Evolutionary conservation across 2,888 invertebrate genomes (phyloP), one percentile per base, ranked within the genome.

Genomic region (Drosophila testacea): DNA sequence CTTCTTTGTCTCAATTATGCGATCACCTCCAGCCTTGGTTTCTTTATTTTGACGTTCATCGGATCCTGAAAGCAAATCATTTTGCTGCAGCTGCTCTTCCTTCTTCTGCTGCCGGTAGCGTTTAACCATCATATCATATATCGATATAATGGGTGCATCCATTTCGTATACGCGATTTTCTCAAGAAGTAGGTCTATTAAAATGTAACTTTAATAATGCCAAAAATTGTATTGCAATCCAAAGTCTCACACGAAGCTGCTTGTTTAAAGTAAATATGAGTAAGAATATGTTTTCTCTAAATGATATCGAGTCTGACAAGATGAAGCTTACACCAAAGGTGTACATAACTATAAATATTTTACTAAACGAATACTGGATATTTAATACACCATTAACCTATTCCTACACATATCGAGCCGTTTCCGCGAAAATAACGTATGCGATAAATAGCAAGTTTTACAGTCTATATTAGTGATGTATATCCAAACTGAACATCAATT

Each of bases 121-220:
- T 16, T 71, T 73, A 41, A 74, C 11, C 6, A 83, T 39, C 81
- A 83, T 32, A 34, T 83, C 83, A 41, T 75, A 83, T 13, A 83
- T 83, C 22, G 83, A 83, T 16, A 69, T 16, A 63, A 88, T 56
- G 5, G 75, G 66, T 6, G 55, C 48, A 2, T 69, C 66, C 57
- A 80, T 72, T 46, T 55, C 30, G 39, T 34, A 42, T 32, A 28
- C 13, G 4, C 13, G 28, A 44, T 32, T 57, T 38, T 22, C 10
- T 16, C 4, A 44, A 13, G 28, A 9, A 30, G 6, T 44, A 36
- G 28, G 28, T 38, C 38, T 30, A 27, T 28, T 48, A 10, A 34
- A 61, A 36, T 36, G 2, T 11, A 22, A 30, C 48, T 34, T 27
- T 16, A 5, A 32, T 39, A 60, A 28, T 34, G 32, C 61, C 30